Base-by-base conservation (phyloP, 2,113 vertebrate genomes). In the Mesembrinibis cayennensis region DNA sequence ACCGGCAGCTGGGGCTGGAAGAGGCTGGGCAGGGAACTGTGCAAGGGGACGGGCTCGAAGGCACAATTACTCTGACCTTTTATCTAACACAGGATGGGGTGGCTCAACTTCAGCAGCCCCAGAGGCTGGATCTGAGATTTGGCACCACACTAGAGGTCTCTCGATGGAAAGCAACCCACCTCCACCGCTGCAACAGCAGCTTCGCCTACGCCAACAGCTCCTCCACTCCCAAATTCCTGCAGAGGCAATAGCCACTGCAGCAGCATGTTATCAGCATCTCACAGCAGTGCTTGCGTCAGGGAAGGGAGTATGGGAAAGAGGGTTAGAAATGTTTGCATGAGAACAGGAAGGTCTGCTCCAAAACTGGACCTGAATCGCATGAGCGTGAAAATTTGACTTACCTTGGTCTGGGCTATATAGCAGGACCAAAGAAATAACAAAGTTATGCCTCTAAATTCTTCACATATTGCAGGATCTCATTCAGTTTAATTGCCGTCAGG, bases 231-330 rank as follows among this genome's bases (percentile, higher is more conserved):
- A 20, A 17, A 36, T 0, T 18, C 42, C 22, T 14, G 4, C 85
- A 58, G 49, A 77, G 50, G 42, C 49, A 47, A 22, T 9, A 36
- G 56, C 74, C 22, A 34, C 49, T 8, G 29, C 53, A 15, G 78
- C 36, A 22, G 9, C 0, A 1, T 1, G 2, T 45, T 10, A 32
- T 27, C 27, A 21, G 94, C 20, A 50, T 1, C 23, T 30, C 50
- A 4, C 45, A n/a, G 52, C 34, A 58, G 19, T 0, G 5, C 2
- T 56, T 6, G 0, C 1, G 1, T 8, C 52, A 7, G 29, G 74
- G 47, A 21, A 23, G n/a, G n/a, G 63, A 65, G 25, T 25, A 1
- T 1, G 10, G 52, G 27, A 23, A 34, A 6, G 3, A 2, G 7
- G 8, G 40, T 13, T 13, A 42, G 40, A 42, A 42, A 42, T 42